Evolutionary conservation across 2,888 invertebrate species (phyloP).

Genomic region (Chouioia cunea): DNA sequence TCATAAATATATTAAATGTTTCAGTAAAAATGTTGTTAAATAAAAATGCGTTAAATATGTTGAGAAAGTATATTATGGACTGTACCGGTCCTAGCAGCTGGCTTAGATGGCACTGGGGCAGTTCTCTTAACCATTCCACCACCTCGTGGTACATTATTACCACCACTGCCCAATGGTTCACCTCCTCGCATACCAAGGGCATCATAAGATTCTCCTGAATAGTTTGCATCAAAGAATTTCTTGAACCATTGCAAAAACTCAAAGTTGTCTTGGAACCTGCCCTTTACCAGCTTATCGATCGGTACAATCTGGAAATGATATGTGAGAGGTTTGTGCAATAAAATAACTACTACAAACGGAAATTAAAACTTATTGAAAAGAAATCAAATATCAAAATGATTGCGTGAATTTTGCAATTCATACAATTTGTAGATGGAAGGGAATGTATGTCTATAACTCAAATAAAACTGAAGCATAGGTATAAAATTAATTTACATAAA

Average conservation of each 20-base stretch:
- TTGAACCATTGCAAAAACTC: constrained; percentile 99
- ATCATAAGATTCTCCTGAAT: constrained; percentile 92
- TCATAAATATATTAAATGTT: constrained; percentile 19
- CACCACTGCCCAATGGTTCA: constrained; percentile 86
- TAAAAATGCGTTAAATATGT: constrained; percentile 33
- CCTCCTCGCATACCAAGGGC: constrained; percentile 88
- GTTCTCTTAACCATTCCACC: constrained; percentile 69
- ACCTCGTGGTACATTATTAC: constrained; percentile 73
- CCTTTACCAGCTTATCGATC: constrained; percentile 95
- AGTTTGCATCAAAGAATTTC: constrained; percentile 99
- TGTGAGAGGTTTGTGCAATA: constrained; percentile 53
- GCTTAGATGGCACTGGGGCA: constrained; percentile 71
- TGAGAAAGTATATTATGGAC: constrained; percentile 52
- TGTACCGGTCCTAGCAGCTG: constrained; percentile 76
- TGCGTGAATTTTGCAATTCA: not conserved
- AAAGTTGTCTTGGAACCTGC: constrained; percentile 99
- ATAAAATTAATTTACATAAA: not conserved
- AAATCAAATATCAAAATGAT: constrained; percentile 43
- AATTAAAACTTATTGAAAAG: constrained; percentile 40
- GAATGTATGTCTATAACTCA: not conserved
- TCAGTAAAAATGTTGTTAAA: constrained; percentile 27
- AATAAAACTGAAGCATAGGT: no score
- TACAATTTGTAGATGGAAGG: not conserved
- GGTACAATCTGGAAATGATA: constrained; percentile 84
- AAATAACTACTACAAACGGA: constrained; percentile 45